phyloP scores from a whole-genome alignment of 2,113 vertebrate genomes.

The Coptodon bakossiorum region DNA sequence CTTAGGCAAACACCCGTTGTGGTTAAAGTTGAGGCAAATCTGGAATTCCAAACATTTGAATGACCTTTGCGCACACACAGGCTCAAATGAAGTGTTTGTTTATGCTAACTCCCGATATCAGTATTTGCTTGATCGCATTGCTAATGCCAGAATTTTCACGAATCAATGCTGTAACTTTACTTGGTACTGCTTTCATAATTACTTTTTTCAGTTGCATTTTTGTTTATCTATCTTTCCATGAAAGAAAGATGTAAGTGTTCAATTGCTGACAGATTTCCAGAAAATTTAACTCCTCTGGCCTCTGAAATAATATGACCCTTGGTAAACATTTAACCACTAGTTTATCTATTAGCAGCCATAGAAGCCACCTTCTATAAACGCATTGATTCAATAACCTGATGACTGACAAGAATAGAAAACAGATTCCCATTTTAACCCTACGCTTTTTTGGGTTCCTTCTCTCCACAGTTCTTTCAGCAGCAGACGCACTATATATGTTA shows the following conservation, averaged over 20 bases:
- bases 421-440: background rate
- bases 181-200: background rate
- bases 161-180: background rate
- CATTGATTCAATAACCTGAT: background rate
- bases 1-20: background rate
- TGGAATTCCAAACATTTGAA: background rate
- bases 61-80: background rate
- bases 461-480: background rate
- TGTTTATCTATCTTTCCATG: background rate
- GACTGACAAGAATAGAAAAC: conserved; percentile 8
- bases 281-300: background rate
- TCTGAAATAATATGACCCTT: background rate
- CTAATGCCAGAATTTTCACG: background rate
- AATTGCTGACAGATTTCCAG: background rate
- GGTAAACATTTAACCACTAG: background rate
- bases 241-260: background rate
- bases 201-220: background rate
- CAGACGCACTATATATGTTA: background rate
- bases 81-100: background rate
- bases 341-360: background rate
- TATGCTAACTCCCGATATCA: background rate
- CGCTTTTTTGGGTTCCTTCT: background rate
- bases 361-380: background rate
- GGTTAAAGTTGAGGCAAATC: background rate
- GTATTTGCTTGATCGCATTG: background rate